Base-by-base conservation (phyloP, 2,888 invertebrate species). In the Troides aeacus region DNA sequence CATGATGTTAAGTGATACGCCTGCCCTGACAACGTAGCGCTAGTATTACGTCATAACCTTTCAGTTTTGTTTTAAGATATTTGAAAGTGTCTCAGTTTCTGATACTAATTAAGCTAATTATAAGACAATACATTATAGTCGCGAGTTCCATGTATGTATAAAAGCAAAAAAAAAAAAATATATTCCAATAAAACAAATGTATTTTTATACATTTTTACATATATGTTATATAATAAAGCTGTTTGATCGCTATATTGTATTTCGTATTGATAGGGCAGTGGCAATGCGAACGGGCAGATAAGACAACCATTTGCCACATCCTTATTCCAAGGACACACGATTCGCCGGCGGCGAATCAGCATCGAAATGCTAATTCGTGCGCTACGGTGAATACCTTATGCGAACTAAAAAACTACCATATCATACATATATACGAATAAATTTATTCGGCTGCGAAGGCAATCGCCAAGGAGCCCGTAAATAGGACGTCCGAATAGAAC, bases 261-360 rank as follows among this genome's bases (percentile, higher is more conserved):
- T 71, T 70, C 63, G 61, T 66, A 72, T 72, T 65, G 72, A 73
- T 73, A 78, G 78, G 72, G 75, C 78, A 78, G 78, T 80, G 76
- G 77, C 81, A 78, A 77, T 79, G 78, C 77, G 83, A 84, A 82
- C 79, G 80, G 80, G 75, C 81, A 82, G 82, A 84, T 86, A 86
- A 85, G 80, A 81, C 83, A 77, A 77, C 80, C 79, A 83, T 84
- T 87, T 81, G 82, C 81, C 76, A 89, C 87, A 90, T 91, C 90
- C 90, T 90, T 87, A 90, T 89, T 86, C 86, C 90, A 92, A 91
- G 91, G 92, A 88, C 91, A 83, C 77, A 74, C 81, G 77, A 76
- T 73, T 75, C 68, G 80, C 74, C 77, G 79, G 30, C 76, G 79
- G 78, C 82, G 82, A 83, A 83, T 86, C 84, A 84, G 83, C 85